Conservation (phyloP, 2,888 invertebrate species). For the Tanytarsus gracilentus region DNA sequence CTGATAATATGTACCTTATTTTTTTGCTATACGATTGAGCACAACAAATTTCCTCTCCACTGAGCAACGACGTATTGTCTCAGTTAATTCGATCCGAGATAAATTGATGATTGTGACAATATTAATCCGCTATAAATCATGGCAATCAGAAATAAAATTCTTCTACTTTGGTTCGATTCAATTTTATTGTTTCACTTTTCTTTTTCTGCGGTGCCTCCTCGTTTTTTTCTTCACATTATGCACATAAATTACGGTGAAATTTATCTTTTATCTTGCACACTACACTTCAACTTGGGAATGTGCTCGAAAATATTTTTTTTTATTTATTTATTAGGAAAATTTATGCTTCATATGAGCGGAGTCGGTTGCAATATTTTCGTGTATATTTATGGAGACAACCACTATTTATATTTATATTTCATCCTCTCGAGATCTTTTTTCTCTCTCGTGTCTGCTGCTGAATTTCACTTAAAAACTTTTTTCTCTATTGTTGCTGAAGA, state of each 20-base stretch:
- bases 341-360: slow-evolving; percentile 11
- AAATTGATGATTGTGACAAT: slow-evolving; percentile 28
- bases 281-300: background rate
- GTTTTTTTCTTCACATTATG: slow-evolving; percentile 21
- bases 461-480: background rate
- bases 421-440: background rate
- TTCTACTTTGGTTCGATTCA: slow-evolving; percentile 2
- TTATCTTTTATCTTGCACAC: slow-evolving; percentile 25
- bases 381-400: no score
- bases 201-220: background rate
- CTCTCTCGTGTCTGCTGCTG: background rate
- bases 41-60: background rate
- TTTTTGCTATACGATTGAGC: background rate
- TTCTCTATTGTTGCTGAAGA: no score
- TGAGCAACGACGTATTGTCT: background rate
- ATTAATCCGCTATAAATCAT: slow-evolving; percentile 27
- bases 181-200: background rate
- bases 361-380: slow-evolving; percentile 21
- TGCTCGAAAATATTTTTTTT: slow-evolving; percentile 10
- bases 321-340: no score
- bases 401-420: background rate
- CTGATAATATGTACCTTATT: background rate
- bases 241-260: slow-evolving; percentile 28
- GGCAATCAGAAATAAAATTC: slow-evolving; percentile 23
- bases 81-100: slow-evolving; percentile 15